These are phyloP conservation scores for Ennomos fuscantarius DNA, from an alignment of 2,888 invertebrate species.

Conservation along the genomic window DNA sequence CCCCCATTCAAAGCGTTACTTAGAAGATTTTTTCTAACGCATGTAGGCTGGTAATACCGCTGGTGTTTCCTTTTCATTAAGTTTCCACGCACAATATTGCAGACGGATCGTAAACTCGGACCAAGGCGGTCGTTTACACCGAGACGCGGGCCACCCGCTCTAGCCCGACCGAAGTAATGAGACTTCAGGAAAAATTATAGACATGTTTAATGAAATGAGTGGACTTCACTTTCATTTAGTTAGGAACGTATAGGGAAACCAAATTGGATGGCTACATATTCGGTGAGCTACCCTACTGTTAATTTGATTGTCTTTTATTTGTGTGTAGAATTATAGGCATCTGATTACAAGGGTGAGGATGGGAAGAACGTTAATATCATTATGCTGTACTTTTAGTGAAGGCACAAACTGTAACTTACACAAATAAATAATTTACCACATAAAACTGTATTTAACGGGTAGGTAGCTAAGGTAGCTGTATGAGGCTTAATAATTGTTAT, in stretches of 20 bases:
- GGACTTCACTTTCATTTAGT: constrained; percentile 50
- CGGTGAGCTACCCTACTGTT: constrained; percentile 20
- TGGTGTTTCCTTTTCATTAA: constrained; percentile 77
- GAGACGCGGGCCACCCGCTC: constrained; percentile 53
- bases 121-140: constrained; percentile 58
- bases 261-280: constrained; percentile 40
- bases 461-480: too few relatives aligned
- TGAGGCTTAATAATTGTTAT: too few relatives aligned
- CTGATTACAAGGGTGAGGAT: constrained; percentile 10
- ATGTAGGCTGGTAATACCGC: constrained; percentile 54
- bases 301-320: constrained; percentile 26
- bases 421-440: too few relatives aligned
- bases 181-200: constrained; percentile 70
- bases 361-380: too few relatives aligned
- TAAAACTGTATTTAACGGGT: too few relatives aligned
- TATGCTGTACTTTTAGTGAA: too few relatives aligned
- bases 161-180: constrained; percentile 64
- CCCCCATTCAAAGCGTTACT: constrained; percentile 36
- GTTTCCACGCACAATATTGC: constrained; percentile 79
- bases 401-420: too few relatives aligned
- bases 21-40: constrained; percentile 52
- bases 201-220: constrained; percentile 67
- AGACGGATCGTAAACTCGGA: constrained; percentile 71
- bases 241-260: constrained; percentile 38
- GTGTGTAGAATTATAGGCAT: constrained; percentile 12